Percentiles rank a stretch among this genome's conserved stretches.
These are phyloP conservation scores for Argyrosomus regius DNA, from an alignment of 2,797 vertebrate genomes.

Conservation along the genomic window DNA sequence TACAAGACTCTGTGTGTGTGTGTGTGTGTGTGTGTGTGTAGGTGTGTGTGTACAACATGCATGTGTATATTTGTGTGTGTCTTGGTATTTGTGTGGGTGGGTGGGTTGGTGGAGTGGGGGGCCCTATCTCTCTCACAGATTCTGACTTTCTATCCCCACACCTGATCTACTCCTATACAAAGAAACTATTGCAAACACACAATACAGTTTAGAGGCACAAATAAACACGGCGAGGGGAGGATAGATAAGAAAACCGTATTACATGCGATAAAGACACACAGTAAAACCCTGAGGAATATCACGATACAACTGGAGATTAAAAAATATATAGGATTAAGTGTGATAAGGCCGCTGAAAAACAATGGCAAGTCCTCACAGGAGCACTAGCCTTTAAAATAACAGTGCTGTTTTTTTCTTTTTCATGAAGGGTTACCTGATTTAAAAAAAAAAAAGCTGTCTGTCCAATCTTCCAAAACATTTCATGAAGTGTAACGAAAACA, in stretches of 20 bases:
- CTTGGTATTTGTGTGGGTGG: not conserved
- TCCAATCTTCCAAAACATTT: not conserved
- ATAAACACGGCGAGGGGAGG: constrained; percentile 5
- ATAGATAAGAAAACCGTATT: not conserved
- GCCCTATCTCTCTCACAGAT: constrained; percentile 25
- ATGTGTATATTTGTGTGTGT: not conserved
- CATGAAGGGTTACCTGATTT: not conserved
- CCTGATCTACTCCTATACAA: constrained; percentile 25
- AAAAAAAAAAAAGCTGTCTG: not conserved
- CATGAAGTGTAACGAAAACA: constrained; percentile 30
- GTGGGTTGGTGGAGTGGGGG: not conserved
- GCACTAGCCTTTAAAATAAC: not conserved
- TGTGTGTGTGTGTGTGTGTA: not conserved
- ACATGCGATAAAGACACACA: not conserved
- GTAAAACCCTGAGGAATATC: not conserved
- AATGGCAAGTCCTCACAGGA: not conserved
- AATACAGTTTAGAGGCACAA: not conserved
- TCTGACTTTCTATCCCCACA: constrained; percentile 38
- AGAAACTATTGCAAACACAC: constrained; percentile 3
- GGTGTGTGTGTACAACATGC: not conserved
- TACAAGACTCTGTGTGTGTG: not conserved
- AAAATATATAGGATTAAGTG: not conserved
- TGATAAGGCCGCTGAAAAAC: not conserved
- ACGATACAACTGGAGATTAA: not conserved
- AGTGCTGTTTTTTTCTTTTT: no score